Base-by-base conservation (phyloP, 2,113 vertebrate species). In the Amphiprion ocellaris region DNA sequence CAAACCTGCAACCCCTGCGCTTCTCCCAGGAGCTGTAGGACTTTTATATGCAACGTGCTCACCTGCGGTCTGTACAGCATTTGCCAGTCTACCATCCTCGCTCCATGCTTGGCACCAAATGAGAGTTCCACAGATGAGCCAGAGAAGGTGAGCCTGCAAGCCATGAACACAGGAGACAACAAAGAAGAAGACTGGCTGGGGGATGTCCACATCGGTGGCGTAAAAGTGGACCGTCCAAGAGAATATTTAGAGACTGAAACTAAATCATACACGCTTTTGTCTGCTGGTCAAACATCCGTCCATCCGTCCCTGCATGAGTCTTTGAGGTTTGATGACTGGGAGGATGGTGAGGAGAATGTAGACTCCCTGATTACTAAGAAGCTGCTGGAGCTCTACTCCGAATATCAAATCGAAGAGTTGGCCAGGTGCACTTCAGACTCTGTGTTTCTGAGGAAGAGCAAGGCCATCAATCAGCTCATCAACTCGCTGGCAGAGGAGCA, bases 321-420 rank as follows among this genome's bases (percentile, higher is more conserved):
- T 1, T 68, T 85, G 65, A 56, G 49, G 19, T 85, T 92, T 64
- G 95, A 96, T 0, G 96, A 97, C 75, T 96, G 97, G 82, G 95
- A 95, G 37, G 96, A 96, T 33, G 95, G 94, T 23, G 96, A 96
- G 76, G 84, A 95, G 58, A 90, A 98, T 67, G 96, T 99, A 1
- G 97, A 99, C 10, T 93, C 96, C 15, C 94, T 99, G 10, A 98
- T 99, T 76, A 94, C 96, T 26, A 96, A 94, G 92, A 99, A 99
- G 76, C 95, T 99, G n/a, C 95, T 97, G 0, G 97, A 97, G 95
- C 96, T 99, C 1, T 99, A 98, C 95, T 97, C 97, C 0, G 96
- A 98, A 10, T 98, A 99, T 90, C 97, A 99, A 92, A 99, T 99
- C 0, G 96, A 99, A 0, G 97, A 98, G 95, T 84, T 99, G 90